phyloP scores from a whole-genome alignment of 2,797 vertebrate genomes.

The Loriculus beryllinus region DNA sequence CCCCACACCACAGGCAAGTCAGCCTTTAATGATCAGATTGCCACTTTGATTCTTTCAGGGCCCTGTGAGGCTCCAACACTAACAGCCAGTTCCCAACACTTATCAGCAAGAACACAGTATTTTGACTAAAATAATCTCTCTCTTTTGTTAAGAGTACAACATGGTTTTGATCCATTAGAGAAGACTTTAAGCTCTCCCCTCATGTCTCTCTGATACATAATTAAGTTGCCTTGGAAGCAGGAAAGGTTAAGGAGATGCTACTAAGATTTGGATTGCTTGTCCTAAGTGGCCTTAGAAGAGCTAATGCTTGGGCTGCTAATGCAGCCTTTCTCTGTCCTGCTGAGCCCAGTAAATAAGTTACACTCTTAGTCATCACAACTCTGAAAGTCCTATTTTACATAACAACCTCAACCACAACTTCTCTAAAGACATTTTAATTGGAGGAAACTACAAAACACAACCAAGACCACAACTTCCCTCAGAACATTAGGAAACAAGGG shows the following conservation, averaged over 20 bases:
- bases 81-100: not conserved
- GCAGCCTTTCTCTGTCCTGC: not conserved
- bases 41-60: not conserved
- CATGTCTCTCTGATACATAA: not conserved
- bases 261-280: not conserved
- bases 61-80: not conserved
- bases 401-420: slow-evolving; percentile 28
- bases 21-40: not conserved
- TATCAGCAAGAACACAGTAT: not conserved
- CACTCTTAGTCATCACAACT: not conserved
- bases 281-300: not conserved
- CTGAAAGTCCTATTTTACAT: slow-evolving; percentile 6
- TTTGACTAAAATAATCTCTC: not conserved
- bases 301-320: not conserved
- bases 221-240: not conserved
- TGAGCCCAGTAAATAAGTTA: not conserved
- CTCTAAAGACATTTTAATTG: slow-evolving; percentile 16
- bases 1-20: not conserved
- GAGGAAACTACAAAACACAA: slow-evolving; percentile 28
- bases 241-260: not conserved
- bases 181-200: not conserved
- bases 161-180: not conserved
- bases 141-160: not conserved
- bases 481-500: slow-evolving; percentile 38
- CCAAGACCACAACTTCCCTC: slow-evolving; percentile 1